Conservation (phyloP, 2,113 vertebrate genomes). For the Seriola aureovittata region DNA sequence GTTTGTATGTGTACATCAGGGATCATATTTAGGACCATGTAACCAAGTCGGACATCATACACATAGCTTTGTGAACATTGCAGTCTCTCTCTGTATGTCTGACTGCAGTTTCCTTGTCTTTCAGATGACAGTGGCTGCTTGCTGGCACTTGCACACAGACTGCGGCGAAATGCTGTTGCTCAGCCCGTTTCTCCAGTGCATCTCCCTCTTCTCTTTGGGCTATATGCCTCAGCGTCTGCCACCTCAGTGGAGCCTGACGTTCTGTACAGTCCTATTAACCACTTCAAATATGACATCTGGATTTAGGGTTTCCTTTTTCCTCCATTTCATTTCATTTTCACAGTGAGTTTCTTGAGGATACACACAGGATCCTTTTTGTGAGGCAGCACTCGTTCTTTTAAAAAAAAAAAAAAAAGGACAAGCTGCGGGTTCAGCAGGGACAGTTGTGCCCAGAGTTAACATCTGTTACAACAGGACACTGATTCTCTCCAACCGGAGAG, state of each 20-base stretch:
- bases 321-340: constrained; percentile 53
- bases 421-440: constrained; percentile 48
- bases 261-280: constrained; percentile 53
- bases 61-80: not conserved
- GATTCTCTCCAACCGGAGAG: constrained; percentile 40
- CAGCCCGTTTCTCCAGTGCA: constrained; percentile 38
- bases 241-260: constrained; percentile 62
- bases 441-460: constrained; percentile 58
- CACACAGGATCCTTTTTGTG: constrained; percentile 51
- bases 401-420: constrained; percentile 32
- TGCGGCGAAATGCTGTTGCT: constrained; percentile 45
- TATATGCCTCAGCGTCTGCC: constrained; percentile 59
- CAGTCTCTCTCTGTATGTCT: constrained; percentile 15
- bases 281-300: constrained; percentile 74
- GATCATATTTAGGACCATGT: constrained; percentile 7
- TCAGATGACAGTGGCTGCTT: constrained; percentile 47
- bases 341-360: constrained; percentile 45
- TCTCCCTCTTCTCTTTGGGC: constrained; percentile 49
- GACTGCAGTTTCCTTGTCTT: constrained; percentile 57
- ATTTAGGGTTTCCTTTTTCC: constrained; percentile 51
- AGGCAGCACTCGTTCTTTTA: constrained; percentile 55
- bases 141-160: constrained; percentile 50
- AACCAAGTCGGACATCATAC: not conserved
- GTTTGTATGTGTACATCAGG: not conserved
- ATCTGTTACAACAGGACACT: constrained; percentile 48